Evolutionary conservation across 2,113 vertebrate genomes (phyloP), one percentile per base, ranked within the genome.

Genomic region (Potamarius usumacintae): DNA sequence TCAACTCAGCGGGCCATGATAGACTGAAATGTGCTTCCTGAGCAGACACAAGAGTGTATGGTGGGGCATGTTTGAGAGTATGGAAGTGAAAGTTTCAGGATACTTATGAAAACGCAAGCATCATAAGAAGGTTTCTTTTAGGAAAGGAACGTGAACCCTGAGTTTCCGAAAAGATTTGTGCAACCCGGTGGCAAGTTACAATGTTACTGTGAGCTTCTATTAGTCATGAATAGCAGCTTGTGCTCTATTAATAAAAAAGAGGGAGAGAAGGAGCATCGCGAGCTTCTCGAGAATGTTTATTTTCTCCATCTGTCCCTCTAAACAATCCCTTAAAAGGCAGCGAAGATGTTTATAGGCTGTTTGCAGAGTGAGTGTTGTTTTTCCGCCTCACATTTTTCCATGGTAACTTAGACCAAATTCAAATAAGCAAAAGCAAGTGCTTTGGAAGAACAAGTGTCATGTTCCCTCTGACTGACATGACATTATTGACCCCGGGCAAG

Each of bases 281-380:
- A 93, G 93, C 93, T 95, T 90, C 94, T 96, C 91, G 90, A 94
- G 92, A 94, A 93, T 86, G 94, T 96, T 96, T 96, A 96, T 96
- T 96, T 96, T 96, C 92, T 92, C 90, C 91, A 94, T 93, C 90
- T 77, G 89, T 94, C 92, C 92, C 94, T 94, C 94, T 95, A 96
- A 96, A 96, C 95, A 95, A 95, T 96, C 93, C 95, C 95, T 95
- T 95, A 96, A 96, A 96, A 96, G 95, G 95, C 92, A 94, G 92
- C 86, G 90, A 92, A 93, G 93, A 94, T 96, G 95, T 96, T 96
- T 96, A 95, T 94, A 92, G 93, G 94, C 86, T 92, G 92, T 94
- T 95, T 92, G 91, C 93, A 93, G 93, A 94, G 93, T 92, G 93
- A 95, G 94, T 92, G 90, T 92, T 94, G 94, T 93, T 93, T 93